Percentiles rank a stretch among this genome's conserved stretches.
phyloP scores from a whole-genome alignment of 2,113 vertebrate species.

The Artemisiospiza belli region DNA sequence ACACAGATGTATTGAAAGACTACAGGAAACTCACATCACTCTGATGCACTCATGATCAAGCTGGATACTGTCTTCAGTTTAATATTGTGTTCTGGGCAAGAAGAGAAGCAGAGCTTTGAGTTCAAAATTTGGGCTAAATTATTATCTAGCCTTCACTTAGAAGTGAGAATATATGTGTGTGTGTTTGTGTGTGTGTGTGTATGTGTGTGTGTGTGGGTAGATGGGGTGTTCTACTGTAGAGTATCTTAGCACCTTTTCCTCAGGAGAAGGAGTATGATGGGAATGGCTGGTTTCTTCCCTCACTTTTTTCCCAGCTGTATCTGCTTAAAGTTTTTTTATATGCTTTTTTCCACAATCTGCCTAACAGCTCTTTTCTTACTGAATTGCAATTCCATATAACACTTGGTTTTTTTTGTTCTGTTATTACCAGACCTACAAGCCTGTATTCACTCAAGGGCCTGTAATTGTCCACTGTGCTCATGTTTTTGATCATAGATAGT shows the following conservation, averaged over 20 bases:
- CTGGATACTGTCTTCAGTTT: neutral
- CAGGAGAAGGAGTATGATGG: neutral
- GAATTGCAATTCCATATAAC: neutral
- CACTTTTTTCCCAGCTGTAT: neutral
- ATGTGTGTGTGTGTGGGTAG: too few relatives aligned
- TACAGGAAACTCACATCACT: neutral
- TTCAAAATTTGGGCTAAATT: neutral
- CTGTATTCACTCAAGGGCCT: neutral
- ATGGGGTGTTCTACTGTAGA: fast-evolving
- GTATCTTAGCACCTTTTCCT: neutral
- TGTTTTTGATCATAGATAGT: neutral
- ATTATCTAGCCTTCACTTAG: neutral
- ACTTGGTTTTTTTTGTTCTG: neutral
- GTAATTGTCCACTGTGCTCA: neutral
- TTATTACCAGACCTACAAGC: neutral
- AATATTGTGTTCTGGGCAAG: neutral
- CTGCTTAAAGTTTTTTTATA: neutral
- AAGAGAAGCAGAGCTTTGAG: neutral
- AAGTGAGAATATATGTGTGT: neutral
- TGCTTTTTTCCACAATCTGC: neutral
- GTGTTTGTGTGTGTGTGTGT: neutral
- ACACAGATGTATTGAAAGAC: neutral
- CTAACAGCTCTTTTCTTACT: neutral
- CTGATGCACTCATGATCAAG: neutral
- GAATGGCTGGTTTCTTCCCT: neutral